Percentiles rank a stretch among this genome's conserved stretches.
These are phyloP conservation scores for Eclectus roratus DNA, from an alignment of 2,113 vertebrate species.

Conservation along the genomic window DNA sequence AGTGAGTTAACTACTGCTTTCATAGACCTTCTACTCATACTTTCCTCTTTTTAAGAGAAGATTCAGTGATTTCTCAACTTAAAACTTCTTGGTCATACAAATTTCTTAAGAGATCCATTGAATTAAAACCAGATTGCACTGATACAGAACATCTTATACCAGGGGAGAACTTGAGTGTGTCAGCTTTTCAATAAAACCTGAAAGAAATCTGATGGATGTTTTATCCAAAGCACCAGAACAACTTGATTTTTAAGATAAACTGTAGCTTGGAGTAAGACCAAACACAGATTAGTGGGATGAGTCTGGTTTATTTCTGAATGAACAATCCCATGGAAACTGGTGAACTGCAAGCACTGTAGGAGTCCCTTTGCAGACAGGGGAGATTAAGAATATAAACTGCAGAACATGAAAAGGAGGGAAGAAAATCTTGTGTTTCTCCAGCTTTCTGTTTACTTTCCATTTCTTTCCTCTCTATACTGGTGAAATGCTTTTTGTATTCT, in stretches of 20 bases:
- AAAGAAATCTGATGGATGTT: background rate
- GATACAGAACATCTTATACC: background rate
- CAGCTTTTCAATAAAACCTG: background rate
- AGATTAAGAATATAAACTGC: background rate
- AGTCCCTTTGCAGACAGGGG: background rate
- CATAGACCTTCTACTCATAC: background rate
- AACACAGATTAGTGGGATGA: background rate
- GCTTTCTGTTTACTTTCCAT: background rate
- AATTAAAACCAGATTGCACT: background rate
- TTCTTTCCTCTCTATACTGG: background rate
- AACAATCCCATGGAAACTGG: background rate
- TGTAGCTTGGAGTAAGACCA: background rate
- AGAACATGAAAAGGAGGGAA: rapidly evolving
- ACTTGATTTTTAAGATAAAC: background rate
- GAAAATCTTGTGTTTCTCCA: background rate
- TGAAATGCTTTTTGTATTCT: background rate
- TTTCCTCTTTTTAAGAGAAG: background rate
- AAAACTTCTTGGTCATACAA: background rate
- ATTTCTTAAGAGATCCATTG: background rate
- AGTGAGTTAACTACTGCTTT: background rate
- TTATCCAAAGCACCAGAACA: background rate
- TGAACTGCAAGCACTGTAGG: background rate
- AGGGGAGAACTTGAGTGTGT: background rate
- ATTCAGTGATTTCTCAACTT: background rate
- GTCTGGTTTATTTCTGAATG: background rate